phyloP scores from a whole-genome alignment of 2,888 invertebrate genomes.

The Lasioglossum morio region DNA sequence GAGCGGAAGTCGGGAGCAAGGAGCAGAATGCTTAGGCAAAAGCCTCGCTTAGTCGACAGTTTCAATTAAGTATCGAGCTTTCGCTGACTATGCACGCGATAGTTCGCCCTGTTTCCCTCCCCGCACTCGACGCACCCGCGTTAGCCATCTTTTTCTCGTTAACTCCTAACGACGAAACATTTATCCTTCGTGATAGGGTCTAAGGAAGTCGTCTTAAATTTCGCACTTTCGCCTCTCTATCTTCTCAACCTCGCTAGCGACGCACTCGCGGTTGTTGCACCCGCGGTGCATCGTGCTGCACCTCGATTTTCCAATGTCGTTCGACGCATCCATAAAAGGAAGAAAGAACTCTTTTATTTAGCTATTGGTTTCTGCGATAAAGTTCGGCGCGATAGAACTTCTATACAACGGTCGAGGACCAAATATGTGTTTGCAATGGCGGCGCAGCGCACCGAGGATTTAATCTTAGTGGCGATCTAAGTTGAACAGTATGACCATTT shows the following conservation, averaged over 20 bases:
- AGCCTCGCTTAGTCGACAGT: slow-evolving; percentile 66
- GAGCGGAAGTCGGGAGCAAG: slow-evolving; percentile 5
- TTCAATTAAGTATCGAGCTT: slow-evolving; percentile 74
- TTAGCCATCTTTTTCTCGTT: slow-evolving; percentile 56
- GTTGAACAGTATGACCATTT: no score
- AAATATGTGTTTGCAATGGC: no score
- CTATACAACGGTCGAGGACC: no score
- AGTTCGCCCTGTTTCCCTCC: slow-evolving; percentile 28
- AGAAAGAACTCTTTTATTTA: no score
- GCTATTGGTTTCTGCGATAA: no score
- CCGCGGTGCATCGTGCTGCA: background rate
- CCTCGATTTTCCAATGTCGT: background rate
- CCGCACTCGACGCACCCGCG: slow-evolving; percentile 8
- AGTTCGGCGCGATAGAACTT: no score
- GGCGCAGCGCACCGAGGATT: no score
- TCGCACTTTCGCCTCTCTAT: background rate
- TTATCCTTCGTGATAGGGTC: slow-evolving; percentile 36
- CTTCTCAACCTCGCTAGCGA: no score
- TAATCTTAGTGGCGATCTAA: no score
- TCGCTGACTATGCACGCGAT: slow-evolving; percentile 63
- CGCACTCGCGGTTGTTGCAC: no score
- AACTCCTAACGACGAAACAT: slow-evolving; percentile 51
- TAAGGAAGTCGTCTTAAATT: slow-evolving; percentile 21
- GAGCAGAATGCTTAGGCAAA: slow-evolving; percentile 53
- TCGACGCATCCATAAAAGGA: background rate